Base-by-base conservation (phyloP, 2,797 vertebrate species). In the Cryptoblepharus egeriae region DNA sequence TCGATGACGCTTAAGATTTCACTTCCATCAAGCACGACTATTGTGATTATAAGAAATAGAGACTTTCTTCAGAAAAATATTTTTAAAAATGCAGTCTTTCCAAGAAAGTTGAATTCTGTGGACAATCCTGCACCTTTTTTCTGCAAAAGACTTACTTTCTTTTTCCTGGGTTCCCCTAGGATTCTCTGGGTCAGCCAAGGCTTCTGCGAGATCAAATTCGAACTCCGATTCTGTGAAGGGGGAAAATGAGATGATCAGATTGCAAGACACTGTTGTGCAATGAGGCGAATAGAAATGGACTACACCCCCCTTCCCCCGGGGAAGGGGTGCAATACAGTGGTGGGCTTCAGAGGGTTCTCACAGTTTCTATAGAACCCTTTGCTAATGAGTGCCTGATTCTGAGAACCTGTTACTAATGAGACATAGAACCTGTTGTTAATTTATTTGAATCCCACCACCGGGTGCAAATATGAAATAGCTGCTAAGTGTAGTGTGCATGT, bases 111-210 rank as follows among this genome's bases (percentile, higher is more conserved):
- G 32, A 2, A 37, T 58, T 42, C 32, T 60, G 7, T 18, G 6
- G 9, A 3, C 10, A 10, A 6, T 20, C 18, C 16, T 65, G 32
- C 16, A 20, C 35, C 35, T 65, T 65, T 32, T 49, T 49, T 49
- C 45, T 49, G 45, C 45, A 49, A n/a, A n/a, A n/a, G 4, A n/a
- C 82, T 84, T 78, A 84, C 82, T 37, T 32, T 45, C 69, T 58
- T 24, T 68, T 49, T 12, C 24, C 10, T 64, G 30, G 24, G 82
- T 60, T 49, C 6, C 24, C 10, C 52, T 26, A 16, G 82, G 60
- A 39, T 4, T 11, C 11, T 45, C 30, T 35, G 52, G 52, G 28
- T 1, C 3, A 79, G 1, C 7, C 13, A 84, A 1, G 26, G 70
- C 76, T 26, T 79, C 82, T 4, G 7, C 4, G 37, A 84, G 77